A percentile compares a stretch with the other conserved stretches of the same genome.
Conservation (phyloP, 1,140 invertebrate genomes). For the Nymphalis io region DNA sequence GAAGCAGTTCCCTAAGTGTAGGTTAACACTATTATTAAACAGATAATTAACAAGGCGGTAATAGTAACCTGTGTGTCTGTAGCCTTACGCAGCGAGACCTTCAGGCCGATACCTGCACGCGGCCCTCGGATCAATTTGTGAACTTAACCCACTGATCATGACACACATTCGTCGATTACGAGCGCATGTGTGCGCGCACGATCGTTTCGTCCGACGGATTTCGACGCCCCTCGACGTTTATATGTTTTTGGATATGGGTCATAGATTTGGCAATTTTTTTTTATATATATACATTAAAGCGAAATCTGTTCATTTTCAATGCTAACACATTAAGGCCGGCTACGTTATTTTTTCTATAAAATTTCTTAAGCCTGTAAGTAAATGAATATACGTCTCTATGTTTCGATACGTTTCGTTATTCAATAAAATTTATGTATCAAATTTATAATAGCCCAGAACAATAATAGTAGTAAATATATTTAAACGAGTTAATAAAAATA, state of each 20-base stretch:
- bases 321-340: background rate
- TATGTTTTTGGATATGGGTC: slow-evolving; percentile 55
- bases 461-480: slow-evolving; percentile 20
- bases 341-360: background rate
- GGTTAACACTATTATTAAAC: background rate
- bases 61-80: slow-evolving; percentile 2
- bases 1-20: too few species aligned
- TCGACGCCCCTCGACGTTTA: slow-evolving; percentile 41
- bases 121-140: slow-evolving; percentile 74
- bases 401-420: background rate
- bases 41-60: background rate
- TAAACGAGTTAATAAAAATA: slow-evolving; percentile 54
- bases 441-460: background rate
- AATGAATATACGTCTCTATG: too few species aligned
- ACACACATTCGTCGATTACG: slow-evolving; percentile 75
- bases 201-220: slow-evolving; percentile 61
- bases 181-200: slow-evolving; percentile 53
- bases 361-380: background rate
- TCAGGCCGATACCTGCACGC: slow-evolving; percentile 53
- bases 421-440: background rate
- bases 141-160: slow-evolving; percentile 80
- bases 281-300: background rate
- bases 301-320: background rate
- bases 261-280: slow-evolving; percentile 36
- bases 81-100: slow-evolving; percentile 49